Evolutionary conservation across 53 echinoderm and acorn worm species (phyloP).

Genomic region (Echinarachnius parma): DNA sequence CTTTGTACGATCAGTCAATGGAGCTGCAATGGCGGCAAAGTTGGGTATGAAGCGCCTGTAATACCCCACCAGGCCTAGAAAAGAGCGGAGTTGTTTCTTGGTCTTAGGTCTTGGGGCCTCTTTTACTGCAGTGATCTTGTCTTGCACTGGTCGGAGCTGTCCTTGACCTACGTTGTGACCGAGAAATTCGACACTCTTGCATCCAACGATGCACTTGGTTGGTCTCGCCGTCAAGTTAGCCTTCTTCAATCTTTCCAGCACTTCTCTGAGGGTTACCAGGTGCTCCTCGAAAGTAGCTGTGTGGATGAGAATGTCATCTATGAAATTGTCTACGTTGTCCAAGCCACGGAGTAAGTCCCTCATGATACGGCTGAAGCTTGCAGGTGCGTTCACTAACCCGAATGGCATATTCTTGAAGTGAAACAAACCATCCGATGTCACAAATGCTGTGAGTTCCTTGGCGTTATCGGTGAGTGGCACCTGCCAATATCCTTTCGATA

Average conservation of each 20-base stretch:
- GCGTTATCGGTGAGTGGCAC: slow-evolving; percentile 23
- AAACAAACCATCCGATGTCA: slow-evolving; percentile 32
- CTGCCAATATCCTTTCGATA: slow-evolving; percentile 53
- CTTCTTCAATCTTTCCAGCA: slow-evolving; percentile 34
- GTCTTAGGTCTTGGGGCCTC: slow-evolving; percentile 45
- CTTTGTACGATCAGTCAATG: slow-evolving; percentile 37
- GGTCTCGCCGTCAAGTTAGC: slow-evolving; percentile 52
- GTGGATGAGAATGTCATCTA: slow-evolving; percentile 62
- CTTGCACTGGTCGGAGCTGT: slow-evolving; percentile 39
- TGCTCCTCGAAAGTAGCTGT: slow-evolving; percentile 56
- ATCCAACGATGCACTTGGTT: slow-evolving; percentile 52
- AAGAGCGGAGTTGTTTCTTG: slow-evolving; percentile 38
- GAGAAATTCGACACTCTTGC: slow-evolving; percentile 52
- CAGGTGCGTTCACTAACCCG: slow-evolving; percentile 43
- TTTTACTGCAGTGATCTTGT: slow-evolving; percentile 38
- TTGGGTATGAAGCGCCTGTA: slow-evolving; percentile 47
- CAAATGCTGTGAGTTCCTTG: slow-evolving; percentile 35
- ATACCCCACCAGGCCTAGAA: slow-evolving; percentile 40
- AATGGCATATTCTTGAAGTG: slow-evolving; percentile 49
- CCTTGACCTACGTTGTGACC: slow-evolving; percentile 54
- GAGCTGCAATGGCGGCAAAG: slow-evolving; percentile 49
- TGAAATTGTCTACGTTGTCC: slow-evolving; percentile 21
- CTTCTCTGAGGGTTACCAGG: slow-evolving; percentile 23
- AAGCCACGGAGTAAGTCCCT: slow-evolving; percentile 19
- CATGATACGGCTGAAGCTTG: slow-evolving; percentile 47